Base-by-base conservation (phyloP, 1,140 invertebrate species). In the Aphelinus certus region DNA sequence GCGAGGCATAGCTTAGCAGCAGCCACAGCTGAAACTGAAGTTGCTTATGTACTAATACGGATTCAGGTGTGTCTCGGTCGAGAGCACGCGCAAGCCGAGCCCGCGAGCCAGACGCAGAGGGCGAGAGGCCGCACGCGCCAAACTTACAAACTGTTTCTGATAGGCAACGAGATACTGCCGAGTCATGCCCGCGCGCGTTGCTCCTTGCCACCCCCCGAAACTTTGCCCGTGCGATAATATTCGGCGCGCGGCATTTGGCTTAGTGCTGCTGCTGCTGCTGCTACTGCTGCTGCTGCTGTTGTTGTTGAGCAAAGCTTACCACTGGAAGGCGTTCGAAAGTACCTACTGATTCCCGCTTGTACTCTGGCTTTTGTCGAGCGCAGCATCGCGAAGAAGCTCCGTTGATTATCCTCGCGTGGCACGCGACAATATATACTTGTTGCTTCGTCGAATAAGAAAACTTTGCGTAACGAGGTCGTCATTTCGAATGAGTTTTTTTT, bases 111-210 rank as follows among this genome's bases (percentile, higher is more conserved):
- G 26, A 26, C 26, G 26, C 26, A 26, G 61, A 74, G 55, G 49
- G 58, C 3, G 58, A 7, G 42, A 61, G 58, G 75, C 73, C 76
- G 67, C 75, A 62, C 51, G 66, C 57, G 75, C 79, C 61, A 70
- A 64, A 83, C 79, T 83, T 83, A 63, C 74, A 72, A 80, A 80
- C 77, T 81, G 80, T 78, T 81, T 81, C 77, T 80, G 80, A 81
- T 82, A 81, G 81, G 77, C 76, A 68, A 71, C 60, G 74, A 78
- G 75, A 78, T 80, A 78, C 61, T 64, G 68, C 60, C 73, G 72
- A 63, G 61, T 63, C 61, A 47, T 63, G 9, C 43, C 43, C 51
- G 71, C 10, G 57, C 61, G 62, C 64, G 70, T 53, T 26, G 26
- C 73, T 49, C 55, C 64, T 62, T 62, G 49, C 3, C 42, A 60